Evolutionary conservation across 2,888 invertebrate genomes (phyloP), one percentile per base, ranked within the genome.

Genomic region (Blera fallax): DNA sequence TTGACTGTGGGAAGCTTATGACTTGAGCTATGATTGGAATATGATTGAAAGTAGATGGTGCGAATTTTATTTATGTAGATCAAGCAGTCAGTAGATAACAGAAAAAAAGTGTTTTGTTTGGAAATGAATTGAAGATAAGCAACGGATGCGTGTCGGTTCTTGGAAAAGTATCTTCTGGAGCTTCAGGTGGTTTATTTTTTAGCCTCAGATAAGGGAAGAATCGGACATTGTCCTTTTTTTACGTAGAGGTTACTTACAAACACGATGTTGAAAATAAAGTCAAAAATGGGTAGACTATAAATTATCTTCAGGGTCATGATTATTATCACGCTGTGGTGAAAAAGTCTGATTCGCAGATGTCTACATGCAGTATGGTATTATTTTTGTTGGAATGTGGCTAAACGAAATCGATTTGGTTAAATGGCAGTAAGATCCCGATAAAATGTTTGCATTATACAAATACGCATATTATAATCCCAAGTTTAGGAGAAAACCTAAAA

Each of bases 41-140:
- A 11, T 50, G 16, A 40, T 58, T 48, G 8, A 7, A n/a, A 7
- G 3, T 48, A 4, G 18, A 32, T 11, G 48, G n/a, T 6, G 16
- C 6, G 16, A 3, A 16, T n/a, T 27, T 14, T 18, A 37, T 67
- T 67, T 76, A 76, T 74, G 64, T 21, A 7, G 16, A 18, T 45
- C 32, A 11, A 18, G 10, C 6, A 48, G 69, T 45, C 56, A 56
- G 4, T 16, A 10, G 11, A 16, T 6, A 14, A 40, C 14, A 10
- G 11, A 16, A 10, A 14, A 40, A 27, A 1, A 27, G 54, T 54
- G 48, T 34, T 54, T 37, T 67, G 37, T n/a, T 54, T n/a, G 18
- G 4, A 3, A 48, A 14, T 24, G 0, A 37, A 21, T 24, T 10
- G 1, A 34, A 40, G 50, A 72, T 60, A 50, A 60, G 50, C 18